These are phyloP conservation scores for Hylomyscus alleni DNA, from an alignment of 2,797 vertebrate genomes.

Conservation along the genomic window DNA sequence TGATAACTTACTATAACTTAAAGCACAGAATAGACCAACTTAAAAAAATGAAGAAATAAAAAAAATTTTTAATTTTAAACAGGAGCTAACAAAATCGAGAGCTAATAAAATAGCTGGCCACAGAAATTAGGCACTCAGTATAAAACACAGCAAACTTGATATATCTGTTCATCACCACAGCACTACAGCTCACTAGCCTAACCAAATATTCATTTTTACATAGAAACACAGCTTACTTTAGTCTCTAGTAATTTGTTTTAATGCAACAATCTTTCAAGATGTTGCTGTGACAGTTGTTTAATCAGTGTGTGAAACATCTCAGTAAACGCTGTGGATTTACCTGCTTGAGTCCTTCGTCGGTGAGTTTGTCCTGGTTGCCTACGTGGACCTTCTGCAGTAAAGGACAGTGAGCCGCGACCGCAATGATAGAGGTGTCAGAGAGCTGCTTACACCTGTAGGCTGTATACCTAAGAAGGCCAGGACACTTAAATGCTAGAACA, in stretches of 20 bases:
- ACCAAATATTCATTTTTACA: slow-evolving; percentile 18
- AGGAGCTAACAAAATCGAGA: neutral
- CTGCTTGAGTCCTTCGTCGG: slow-evolving; percentile 96
- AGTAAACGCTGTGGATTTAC: slow-evolving; percentile 86
- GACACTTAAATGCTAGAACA: slow-evolving; percentile 95
- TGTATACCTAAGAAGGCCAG: slow-evolving; percentile 96
- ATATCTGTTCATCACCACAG: neutral
- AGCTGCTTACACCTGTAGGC: slow-evolving; percentile 99
- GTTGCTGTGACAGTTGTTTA: slow-evolving; percentile 34
- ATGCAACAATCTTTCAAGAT: slow-evolving; percentile 49
- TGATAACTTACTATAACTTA: neutral
- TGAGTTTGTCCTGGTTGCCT: slow-evolving; percentile 98
- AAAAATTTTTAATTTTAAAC: neutral
- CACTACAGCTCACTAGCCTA: slow-evolving; percentile 13
- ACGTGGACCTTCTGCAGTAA: slow-evolving; percentile 98
- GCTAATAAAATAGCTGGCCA: slow-evolving; percentile 17
- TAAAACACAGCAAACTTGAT: slow-evolving; percentile 38
- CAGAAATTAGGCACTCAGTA: neutral
- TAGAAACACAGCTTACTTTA: slow-evolving; percentile 16
- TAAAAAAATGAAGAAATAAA: neutral
- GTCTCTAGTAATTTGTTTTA: slow-evolving; percentile 21
- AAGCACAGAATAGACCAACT: slow-evolving; percentile 62
- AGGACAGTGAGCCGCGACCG: slow-evolving; percentile 95
- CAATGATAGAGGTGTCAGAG: slow-evolving; percentile 95
- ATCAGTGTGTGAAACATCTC: slow-evolving; percentile 24